These are phyloP conservation scores for Gasterosteus nipponicus DNA, from an alignment of 2,113 vertebrate genomes.

Conservation along the genomic window DNA sequence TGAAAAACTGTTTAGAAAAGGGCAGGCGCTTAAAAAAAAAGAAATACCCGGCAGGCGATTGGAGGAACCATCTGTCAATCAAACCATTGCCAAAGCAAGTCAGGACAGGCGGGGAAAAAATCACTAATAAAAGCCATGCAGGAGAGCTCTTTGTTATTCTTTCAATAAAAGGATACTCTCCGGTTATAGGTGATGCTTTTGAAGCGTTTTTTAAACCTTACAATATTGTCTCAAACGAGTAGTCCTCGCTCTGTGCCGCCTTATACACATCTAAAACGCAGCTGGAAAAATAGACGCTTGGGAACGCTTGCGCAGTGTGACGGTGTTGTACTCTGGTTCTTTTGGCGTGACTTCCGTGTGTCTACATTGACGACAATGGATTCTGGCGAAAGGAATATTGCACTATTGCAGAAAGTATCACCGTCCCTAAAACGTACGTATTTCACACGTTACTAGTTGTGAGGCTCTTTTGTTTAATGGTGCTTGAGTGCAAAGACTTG, in stretches of 20 bases:
- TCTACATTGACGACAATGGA: background rate
- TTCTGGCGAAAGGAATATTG: background rate
- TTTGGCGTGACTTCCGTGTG: background rate
- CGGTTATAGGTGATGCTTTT: background rate
- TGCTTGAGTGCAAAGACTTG: background rate
- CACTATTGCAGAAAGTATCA: background rate
- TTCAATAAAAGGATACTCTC: background rate
- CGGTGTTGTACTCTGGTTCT: background rate
- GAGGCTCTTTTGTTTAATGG: background rate
- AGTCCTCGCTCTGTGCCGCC: background rate
- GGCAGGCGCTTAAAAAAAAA: background rate
- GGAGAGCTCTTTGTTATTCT: background rate
- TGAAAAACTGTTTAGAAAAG: background rate
- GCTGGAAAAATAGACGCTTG: background rate
- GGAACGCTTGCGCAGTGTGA: background rate
- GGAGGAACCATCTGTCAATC: background rate
- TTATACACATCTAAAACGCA: background rate
- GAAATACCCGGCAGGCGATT: background rate
- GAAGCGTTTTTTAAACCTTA: background rate
- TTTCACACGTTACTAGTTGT: background rate
- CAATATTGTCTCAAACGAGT: background rate
- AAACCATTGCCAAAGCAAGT: background rate
- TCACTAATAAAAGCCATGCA: background rate
- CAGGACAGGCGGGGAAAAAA: background rate
- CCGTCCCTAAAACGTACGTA: background rate